A percentile compares a stretch with the other conserved stretches of the same genome.
Conservation (phyloP, 2,113 vertebrate species). For the Leptobrachium leishanense region DNA sequence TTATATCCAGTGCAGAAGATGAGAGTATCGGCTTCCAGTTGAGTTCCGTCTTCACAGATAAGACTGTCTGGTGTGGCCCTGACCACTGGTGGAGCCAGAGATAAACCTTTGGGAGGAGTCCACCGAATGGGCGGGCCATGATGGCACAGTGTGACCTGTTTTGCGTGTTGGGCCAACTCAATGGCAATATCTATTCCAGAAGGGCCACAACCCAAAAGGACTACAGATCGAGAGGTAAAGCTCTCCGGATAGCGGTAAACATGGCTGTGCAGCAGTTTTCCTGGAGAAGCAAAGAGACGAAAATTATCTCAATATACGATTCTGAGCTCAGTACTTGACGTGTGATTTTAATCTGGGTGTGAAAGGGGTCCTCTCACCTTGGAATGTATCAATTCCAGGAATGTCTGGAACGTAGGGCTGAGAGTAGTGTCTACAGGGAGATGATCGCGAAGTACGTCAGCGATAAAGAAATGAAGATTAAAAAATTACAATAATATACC, state of each 20-base stretch:
- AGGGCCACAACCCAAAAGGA: slow-evolving; percentile 72
- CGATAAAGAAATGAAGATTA: too few species aligned
- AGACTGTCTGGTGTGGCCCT: slow-evolving; percentile 57
- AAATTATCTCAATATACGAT: background rate
- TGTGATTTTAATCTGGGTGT: too few species aligned
- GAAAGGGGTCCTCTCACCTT: slow-evolving; percentile 57
- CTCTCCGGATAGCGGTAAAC: slow-evolving; percentile 66
- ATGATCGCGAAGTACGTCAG: background rate
- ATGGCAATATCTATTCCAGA: slow-evolving; percentile 76
- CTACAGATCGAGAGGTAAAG: slow-evolving; percentile 63
- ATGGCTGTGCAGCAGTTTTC: slow-evolving; percentile 73
- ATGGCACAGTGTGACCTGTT: slow-evolving; percentile 71
- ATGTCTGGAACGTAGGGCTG: slow-evolving; percentile 69
- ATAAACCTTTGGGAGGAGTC: slow-evolving; percentile 59
- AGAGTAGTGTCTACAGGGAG: slow-evolving; percentile 70
- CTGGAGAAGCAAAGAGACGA: slow-evolving; percentile 45
- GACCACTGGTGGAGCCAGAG: slow-evolving; percentile 54
- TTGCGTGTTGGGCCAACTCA: slow-evolving; percentile 62
- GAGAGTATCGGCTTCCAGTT: slow-evolving; percentile 60
- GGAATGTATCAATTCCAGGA: slow-evolving; percentile 70
- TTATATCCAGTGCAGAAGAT: slow-evolving; percentile 79
- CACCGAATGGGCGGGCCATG: slow-evolving; percentile 51
- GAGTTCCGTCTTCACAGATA: slow-evolving; percentile 64
- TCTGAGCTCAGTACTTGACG: too few species aligned
- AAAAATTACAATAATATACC: too few species aligned